Percentiles rank a stretch among this genome's conserved stretches.
These are phyloP conservation scores for Gnathonemus longibarbis DNA, from an alignment of 2,113 vertebrate genomes.

Conservation along the genomic window DNA sequence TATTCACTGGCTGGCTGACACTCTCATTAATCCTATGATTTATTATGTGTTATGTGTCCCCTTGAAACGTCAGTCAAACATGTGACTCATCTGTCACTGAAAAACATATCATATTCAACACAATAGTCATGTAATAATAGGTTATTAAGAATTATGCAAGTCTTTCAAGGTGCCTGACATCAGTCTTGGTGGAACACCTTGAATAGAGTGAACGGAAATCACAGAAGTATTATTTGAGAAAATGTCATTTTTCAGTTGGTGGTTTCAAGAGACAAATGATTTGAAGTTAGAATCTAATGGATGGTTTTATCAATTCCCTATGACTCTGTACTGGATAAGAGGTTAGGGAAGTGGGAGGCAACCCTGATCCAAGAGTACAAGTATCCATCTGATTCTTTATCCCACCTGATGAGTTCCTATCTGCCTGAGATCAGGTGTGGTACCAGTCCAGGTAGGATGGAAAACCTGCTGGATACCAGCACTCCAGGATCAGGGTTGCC, in stretches of 20 bases:
- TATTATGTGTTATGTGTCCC: background rate
- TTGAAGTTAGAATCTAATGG: background rate
- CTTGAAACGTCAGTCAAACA: background rate
- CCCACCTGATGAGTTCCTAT: background rate
- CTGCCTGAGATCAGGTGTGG: background rate
- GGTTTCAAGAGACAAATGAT: background rate
- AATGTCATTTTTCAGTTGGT: background rate
- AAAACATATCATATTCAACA: background rate
- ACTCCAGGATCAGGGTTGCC: background rate
- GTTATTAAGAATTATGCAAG: background rate
- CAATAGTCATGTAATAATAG: background rate
- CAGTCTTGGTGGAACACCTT: background rate
- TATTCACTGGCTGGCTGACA: background rate
- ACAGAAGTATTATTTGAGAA: background rate
- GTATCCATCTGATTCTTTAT: background rate
- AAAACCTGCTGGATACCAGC: background rate
- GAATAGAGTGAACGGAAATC: background rate
- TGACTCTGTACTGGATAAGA: background rate
- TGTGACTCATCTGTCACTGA: background rate
- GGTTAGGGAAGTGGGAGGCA: background rate
- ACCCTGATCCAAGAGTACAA: background rate
- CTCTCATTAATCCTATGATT: background rate
- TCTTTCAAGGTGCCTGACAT: background rate
- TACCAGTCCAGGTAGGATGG: background rate
- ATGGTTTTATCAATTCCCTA: background rate